Conservation (phyloP, 2,113 vertebrate genomes). For the Isichthys henryi region DNA sequence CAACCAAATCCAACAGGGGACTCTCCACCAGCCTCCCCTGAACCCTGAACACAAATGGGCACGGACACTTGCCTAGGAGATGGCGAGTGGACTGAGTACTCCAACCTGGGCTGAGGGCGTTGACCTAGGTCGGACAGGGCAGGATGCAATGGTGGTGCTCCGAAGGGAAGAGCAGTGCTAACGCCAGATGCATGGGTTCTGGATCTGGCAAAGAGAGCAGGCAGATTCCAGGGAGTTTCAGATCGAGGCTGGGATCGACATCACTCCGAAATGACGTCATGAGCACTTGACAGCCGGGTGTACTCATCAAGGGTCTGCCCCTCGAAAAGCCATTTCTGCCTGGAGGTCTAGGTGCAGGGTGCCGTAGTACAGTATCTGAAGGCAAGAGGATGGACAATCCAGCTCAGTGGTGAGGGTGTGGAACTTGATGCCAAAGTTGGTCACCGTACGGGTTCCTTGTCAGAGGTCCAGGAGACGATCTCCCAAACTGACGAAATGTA, state of each 20-base stretch:
- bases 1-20: background rate
- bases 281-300: too few relatives aligned
- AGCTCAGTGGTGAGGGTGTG: background rate
- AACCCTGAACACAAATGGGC: background rate
- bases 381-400: background rate
- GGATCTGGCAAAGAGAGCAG: background rate
- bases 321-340: background rate
- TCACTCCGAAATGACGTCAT: background rate
- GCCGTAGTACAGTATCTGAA: background rate
- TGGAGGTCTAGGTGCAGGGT: background rate
- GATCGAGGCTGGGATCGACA: background rate
- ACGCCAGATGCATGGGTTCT: too few relatives aligned
- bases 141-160: background rate
- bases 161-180: background rate
- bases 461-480: background rate
- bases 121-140: background rate
- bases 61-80: background rate
- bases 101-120: background rate
- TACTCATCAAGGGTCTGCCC: background rate
- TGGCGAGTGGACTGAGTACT: background rate
- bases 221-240: background rate
- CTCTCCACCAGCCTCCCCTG: background rate
- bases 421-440: background rate
- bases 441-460: background rate
- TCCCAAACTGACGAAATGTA: background rate